Conservation (phyloP, 2,113 vertebrate genomes). For the Eptesicus fuscus region DNA sequence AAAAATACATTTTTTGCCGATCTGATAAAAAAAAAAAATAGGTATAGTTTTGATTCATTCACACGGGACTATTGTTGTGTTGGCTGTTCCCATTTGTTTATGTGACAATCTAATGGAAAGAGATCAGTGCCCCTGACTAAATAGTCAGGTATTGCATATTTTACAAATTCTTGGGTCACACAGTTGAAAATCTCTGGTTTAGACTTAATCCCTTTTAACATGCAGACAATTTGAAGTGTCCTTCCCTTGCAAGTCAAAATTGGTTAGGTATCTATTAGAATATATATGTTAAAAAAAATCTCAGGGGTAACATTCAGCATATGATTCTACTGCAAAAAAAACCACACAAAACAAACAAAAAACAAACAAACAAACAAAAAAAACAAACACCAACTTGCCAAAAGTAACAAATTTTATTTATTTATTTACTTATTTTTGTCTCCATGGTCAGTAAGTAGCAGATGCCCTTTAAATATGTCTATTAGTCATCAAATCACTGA, state of each 20-base stretch:
- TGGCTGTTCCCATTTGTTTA: background rate
- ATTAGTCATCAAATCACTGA: conserved; percentile 53
- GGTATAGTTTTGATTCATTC: background rate
- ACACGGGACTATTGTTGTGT: background rate
- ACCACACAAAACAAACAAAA: background rate
- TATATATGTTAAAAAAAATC: background rate
- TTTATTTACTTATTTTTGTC: background rate
- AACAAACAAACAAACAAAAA: background rate
- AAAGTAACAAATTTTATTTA: conserved; percentile 12
- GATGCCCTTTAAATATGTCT: conserved; percentile 52
- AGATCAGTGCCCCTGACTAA: background rate
- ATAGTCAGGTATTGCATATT: background rate
- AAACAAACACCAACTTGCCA: background rate
- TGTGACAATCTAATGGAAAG: background rate
- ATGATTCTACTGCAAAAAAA: background rate
- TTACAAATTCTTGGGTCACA: background rate
- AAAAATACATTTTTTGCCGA: background rate
- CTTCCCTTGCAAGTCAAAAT: background rate
- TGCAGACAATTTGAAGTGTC: background rate
- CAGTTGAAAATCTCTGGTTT: background rate
- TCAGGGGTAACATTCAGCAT: background rate
- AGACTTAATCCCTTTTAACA: background rate
- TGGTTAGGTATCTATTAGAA: background rate
- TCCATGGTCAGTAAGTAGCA: conserved; percentile 45
- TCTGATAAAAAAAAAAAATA: background rate